These are phyloP conservation scores for Zygogramma bicolorata DNA, from an alignment of 2,888 invertebrate species.

Conservation along the genomic window DNA sequence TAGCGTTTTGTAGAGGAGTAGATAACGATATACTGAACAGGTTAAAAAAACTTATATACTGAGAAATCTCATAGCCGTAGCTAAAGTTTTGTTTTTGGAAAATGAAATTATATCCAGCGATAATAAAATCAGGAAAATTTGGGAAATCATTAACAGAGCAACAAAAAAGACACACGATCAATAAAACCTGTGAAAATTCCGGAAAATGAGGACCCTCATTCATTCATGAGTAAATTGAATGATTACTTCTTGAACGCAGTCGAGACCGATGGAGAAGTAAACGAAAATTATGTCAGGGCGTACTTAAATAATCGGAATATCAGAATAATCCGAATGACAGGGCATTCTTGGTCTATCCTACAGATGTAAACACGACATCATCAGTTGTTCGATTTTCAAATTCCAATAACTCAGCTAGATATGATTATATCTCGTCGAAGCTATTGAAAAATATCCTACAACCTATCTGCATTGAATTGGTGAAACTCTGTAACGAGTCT, in stretches of 20 bases:
- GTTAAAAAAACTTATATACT: background rate
- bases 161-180: background rate
- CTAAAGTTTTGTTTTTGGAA: no score
- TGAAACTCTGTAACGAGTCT: no score
- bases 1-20: no score
- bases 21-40: no score
- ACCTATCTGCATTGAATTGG: no score
- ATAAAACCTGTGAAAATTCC: background rate
- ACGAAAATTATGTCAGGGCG: background rate
- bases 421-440: no score
- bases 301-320: background rate
- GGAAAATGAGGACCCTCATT: background rate
- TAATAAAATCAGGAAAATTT: constrained; percentile 4
- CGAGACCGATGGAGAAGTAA: no score
- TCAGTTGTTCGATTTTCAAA: background rate
- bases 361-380: background rate
- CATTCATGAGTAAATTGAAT: background rate
- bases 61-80: background rate
- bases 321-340: background rate
- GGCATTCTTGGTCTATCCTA: background rate
- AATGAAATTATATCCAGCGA: background rate
- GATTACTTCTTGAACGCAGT: background rate
- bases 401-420: no score
- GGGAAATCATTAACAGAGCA: constrained; percentile 12
- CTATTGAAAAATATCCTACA: no score